These are phyloP conservation scores for Channa striata DNA, from an alignment of 2,797 vertebrate genomes.

Conservation along the genomic window DNA sequence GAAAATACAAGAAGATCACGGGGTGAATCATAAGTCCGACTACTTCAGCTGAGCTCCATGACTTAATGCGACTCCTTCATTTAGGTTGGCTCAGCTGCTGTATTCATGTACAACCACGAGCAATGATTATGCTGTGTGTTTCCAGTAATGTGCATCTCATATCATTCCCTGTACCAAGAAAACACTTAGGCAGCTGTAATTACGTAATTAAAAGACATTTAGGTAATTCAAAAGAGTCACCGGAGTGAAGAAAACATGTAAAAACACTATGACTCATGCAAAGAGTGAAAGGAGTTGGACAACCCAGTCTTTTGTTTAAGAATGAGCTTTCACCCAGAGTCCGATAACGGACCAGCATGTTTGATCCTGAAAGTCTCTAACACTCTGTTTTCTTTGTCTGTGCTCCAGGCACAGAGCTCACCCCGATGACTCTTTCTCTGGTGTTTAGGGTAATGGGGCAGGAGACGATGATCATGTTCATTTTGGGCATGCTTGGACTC, in stretches of 20 bases:
- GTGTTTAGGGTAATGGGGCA: conserved; percentile 2
- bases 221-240: conserved; percentile 32
- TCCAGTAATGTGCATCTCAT: conserved; percentile 5
- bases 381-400: conserved; percentile 18
- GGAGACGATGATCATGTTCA: conserved; percentile 37
- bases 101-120: conserved; percentile 9
- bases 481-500: conserved; percentile 58
- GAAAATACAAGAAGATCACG: conserved; percentile 31
- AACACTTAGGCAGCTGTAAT: conserved; percentile 11
- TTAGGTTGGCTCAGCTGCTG: conserved; percentile 30
- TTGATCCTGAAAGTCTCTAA: conserved; percentile 71
- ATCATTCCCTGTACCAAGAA: conserved; percentile 23
- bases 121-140: background rate
- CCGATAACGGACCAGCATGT: conserved; percentile 67
- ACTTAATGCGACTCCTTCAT: conserved; percentile 28
- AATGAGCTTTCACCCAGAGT: conserved; percentile 38
- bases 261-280: conserved; percentile 51
- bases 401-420: conserved; percentile 26
- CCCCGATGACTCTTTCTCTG: conserved; percentile 8
- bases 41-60: conserved; percentile 45
- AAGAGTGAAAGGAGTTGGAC: conserved; percentile 12
- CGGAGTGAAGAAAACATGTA: conserved; percentile 20
- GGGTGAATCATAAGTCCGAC: conserved; percentile 45
- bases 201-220: conserved; percentile 41
- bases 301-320: conserved; percentile 46